Conservation (phyloP, 2,797 vertebrate genomes). For the Carduelis carduelis region DNA sequence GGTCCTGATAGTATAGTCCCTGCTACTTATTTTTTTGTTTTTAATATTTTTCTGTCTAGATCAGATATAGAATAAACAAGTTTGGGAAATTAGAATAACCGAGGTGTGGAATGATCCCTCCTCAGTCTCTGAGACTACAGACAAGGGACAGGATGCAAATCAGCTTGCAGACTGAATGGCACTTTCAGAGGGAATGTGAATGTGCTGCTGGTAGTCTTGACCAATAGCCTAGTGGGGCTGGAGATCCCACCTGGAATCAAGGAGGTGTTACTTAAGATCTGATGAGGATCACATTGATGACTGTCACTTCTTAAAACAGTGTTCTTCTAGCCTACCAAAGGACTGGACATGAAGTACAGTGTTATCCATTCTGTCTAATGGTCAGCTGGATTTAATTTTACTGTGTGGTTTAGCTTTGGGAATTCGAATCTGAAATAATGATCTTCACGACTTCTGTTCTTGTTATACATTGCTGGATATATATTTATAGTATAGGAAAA, state of each 20-base stretch:
- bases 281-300: neutral
- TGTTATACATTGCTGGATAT: neutral
- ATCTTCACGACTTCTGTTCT: neutral
- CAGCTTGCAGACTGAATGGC: neutral
- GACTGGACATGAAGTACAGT: fast-evolving
- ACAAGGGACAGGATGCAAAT: neutral
- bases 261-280: neutral
- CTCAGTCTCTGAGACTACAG: neutral
- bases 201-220: neutral
- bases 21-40: neutral
- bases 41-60: neutral
- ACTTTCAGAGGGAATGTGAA: neutral
- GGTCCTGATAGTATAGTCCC: neutral
- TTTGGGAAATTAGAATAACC: neutral
- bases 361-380: neutral
- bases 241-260: neutral
- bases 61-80: neutral
- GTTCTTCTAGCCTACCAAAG: neutral
- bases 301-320: neutral
- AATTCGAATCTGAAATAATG: neutral
- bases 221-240: neutral
- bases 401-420: neutral
- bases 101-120: neutral
- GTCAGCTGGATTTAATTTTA: neutral
- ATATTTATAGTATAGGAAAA: neutral